phyloP scores from a whole-genome alignment of 2,797 vertebrate species.

The Knipowitschia caucasica region DNA sequence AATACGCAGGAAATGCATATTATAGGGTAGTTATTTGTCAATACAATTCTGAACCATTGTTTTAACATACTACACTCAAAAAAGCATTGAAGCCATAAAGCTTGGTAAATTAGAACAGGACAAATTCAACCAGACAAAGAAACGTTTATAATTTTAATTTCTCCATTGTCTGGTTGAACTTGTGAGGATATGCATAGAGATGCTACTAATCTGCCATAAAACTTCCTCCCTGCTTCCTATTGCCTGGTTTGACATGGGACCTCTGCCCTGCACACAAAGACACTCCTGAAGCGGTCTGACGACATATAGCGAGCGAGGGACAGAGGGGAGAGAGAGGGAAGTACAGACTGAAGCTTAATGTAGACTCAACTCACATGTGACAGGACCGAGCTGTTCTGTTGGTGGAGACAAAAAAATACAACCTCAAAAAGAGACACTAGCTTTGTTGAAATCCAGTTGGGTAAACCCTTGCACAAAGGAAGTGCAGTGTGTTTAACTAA shows the following conservation, averaged over 20 bases:
- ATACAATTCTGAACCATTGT: background rate
- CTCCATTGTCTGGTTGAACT: slow-evolving; percentile 73
- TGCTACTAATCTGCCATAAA: slow-evolving; percentile 47
- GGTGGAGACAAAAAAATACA: slow-evolving; percentile 73
- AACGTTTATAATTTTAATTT: background rate
- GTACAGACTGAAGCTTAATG: slow-evolving; percentile 55
- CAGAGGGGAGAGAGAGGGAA: slow-evolving; percentile 19
- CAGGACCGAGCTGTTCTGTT: slow-evolving; percentile 81
- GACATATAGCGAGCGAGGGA: slow-evolving; percentile 25
- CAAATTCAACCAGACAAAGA: slow-evolving; percentile 71
- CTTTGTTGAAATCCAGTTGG: slow-evolving; percentile 34
- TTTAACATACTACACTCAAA: slow-evolving; percentile 5
- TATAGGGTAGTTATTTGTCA: too few relatives aligned
- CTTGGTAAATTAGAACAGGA: slow-evolving; percentile 10
- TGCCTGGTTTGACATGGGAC: slow-evolving; percentile 46
- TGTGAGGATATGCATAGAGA: slow-evolving; percentile 49
- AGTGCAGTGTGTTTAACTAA: too few relatives aligned
- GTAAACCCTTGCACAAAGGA: slow-evolving; percentile 21
- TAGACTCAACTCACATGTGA: slow-evolving; percentile 83
- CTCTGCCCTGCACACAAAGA: slow-evolving; percentile 51
- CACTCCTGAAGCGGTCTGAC: slow-evolving; percentile 52
- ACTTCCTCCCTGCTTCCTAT: slow-evolving; percentile 56
- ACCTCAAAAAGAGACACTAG: slow-evolving; percentile 58
- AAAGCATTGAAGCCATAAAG: slow-evolving; percentile 32
- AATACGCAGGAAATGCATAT: too few relatives aligned